phyloP scores from a whole-genome alignment of 2,113 vertebrate genomes.

The Centrocercus urophasianus region DNA sequence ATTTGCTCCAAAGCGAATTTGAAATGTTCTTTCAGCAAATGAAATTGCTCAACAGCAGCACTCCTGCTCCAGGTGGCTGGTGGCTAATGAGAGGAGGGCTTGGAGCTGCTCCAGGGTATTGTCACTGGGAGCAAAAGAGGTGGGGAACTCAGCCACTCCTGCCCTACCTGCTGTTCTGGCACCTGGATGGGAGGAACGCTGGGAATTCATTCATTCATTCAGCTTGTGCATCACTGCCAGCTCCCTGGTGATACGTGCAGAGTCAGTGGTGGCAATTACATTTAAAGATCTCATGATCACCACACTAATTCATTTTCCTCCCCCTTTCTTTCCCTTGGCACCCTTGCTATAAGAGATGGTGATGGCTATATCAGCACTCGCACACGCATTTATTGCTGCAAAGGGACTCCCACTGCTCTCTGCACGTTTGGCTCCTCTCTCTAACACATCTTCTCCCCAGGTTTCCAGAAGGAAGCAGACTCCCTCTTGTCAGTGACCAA shows the following conservation, averaged over 20 bases:
- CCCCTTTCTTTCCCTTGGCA: not conserved
- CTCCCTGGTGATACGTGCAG: not conserved
- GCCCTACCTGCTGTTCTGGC: slow-evolving; percentile 4
- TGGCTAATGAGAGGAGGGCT: not conserved
- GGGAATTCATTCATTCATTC: not conserved
- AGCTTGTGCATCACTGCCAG: not conserved
- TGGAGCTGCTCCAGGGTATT: not conserved
- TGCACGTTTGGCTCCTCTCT: not conserved
- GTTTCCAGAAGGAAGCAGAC: slow-evolving; percentile 91
- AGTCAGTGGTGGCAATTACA: not conserved
- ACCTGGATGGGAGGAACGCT: not conserved
- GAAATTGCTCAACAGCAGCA: not conserved
- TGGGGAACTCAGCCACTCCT: not conserved
- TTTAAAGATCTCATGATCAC: not conserved
- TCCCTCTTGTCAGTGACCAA: slow-evolving; percentile 87
- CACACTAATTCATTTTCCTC: not conserved
- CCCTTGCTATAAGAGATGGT: not conserved
- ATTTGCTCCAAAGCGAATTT: not conserved
- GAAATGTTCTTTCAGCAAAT: not conserved
- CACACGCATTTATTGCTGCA: not conserved
- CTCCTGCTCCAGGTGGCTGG: not conserved
- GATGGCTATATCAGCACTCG: not conserved
- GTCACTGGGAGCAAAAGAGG: not conserved
- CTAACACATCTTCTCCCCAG: slow-evolving; percentile 63
- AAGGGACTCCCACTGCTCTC: not conserved